phyloP scores from a whole-genome alignment of 2,113 vertebrate genomes.

The Periophthalmus modestus region DNA sequence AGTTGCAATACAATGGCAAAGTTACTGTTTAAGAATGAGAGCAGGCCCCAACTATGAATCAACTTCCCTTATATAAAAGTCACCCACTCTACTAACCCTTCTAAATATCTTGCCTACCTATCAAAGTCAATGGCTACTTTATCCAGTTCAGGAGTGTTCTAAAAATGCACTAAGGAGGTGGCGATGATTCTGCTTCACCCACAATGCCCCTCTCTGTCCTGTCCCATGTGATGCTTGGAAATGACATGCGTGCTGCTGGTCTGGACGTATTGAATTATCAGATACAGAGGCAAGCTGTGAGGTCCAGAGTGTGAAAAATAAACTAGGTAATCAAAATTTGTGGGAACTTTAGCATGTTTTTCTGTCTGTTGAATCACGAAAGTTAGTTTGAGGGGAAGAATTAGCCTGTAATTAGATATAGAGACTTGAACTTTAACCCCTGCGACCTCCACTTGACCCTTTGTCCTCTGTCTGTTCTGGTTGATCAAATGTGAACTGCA shows the following conservation, averaged over 20 bases:
- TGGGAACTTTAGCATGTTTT: constrained; percentile 1
- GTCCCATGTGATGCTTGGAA: constrained; percentile 62
- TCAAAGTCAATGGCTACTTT: constrained; percentile 46
- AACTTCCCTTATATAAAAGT: constrained; percentile 10
- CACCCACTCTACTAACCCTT: constrained; percentile 39
- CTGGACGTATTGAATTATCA: constrained; percentile 1
- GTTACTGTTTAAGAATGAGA: not conserved
- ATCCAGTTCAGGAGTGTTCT: constrained; percentile 20
- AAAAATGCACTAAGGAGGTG: not conserved
- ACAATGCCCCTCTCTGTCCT: constrained; percentile 43
- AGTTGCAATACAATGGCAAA: no score
- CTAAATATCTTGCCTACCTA: constrained; percentile 18
- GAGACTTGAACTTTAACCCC: not conserved
- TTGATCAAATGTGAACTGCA: constrained; percentile 3
- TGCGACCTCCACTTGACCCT: constrained; percentile 10
- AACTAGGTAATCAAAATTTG: constrained; percentile 1
- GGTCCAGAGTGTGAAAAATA: constrained; percentile 4
- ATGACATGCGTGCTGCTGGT: constrained; percentile 59
- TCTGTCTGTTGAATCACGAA: constrained; percentile 1
- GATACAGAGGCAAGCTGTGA: constrained; percentile 31
- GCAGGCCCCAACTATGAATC: not conserved
- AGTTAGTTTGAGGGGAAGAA: not conserved
- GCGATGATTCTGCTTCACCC: constrained; percentile 19
- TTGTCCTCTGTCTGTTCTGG: not conserved
- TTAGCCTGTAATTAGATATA: not conserved